These are phyloP conservation scores for Glaucomys volans DNA, from an alignment of 2,113 vertebrate species.

Conservation along the genomic window DNA sequence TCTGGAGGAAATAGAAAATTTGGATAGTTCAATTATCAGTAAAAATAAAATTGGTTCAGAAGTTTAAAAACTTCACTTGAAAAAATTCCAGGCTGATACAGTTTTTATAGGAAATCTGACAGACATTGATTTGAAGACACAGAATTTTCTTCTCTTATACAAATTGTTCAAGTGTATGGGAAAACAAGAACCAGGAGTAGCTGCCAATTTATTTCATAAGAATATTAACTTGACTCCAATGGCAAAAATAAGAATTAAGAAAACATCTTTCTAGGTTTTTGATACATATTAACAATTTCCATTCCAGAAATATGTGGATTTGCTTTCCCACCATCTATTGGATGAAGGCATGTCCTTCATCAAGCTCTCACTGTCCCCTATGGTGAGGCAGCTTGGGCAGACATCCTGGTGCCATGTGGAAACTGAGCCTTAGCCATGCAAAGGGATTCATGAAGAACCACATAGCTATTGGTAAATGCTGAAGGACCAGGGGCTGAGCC, in stretches of 20 bases:
- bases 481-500: not conserved
- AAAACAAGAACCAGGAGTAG: not conserved
- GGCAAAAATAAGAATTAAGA: constrained; percentile 24
- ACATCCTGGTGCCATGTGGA: not conserved
- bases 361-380: not conserved
- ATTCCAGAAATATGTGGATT: not conserved
- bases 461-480: not conserved
- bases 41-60: not conserved
- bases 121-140: not conserved
- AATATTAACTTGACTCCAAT: not conserved
- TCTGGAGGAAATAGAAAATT: not conserved
- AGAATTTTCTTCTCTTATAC: not conserved
- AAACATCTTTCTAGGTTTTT: not conserved
- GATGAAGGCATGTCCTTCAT: not conserved
- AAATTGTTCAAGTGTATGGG: not conserved
- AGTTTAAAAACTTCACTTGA: not conserved
- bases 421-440: not conserved
- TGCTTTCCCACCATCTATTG: not conserved
- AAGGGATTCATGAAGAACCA: not conserved
- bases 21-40: not conserved
- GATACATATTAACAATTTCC: not conserved
- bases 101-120: not conserved
- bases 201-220: not conserved
- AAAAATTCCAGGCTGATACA: not conserved
- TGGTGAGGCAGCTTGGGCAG: not conserved